A percentile compares a stretch with the other conserved stretches of the same genome.
Evolutionary conservation across 2,113 vertebrate genomes (phyloP).

Genomic region (Campylomormyrus tamandua): DNA sequence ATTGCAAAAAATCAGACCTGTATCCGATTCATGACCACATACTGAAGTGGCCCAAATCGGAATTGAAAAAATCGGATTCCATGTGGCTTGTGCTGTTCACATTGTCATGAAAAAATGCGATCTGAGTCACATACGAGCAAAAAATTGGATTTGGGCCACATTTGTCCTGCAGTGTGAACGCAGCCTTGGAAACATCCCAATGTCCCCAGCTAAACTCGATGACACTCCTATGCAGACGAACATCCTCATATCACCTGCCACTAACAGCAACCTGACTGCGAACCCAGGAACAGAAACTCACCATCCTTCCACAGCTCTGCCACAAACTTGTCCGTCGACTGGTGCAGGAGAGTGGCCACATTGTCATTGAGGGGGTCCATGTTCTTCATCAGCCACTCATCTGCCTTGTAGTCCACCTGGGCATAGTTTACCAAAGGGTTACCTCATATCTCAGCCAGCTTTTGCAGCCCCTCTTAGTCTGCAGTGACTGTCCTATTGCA

Average conservation of each 20-base stretch:
- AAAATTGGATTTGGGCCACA: too few relatives aligned
- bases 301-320: constrained; percentile 97
- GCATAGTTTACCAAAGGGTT: background rate
- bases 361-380: constrained; percentile 99
- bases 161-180: too few relatives aligned
- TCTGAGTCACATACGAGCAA: too few relatives aligned
- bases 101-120: too few relatives aligned
- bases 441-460: background rate
- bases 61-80: too few relatives aligned
- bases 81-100: too few relatives aligned
- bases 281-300: constrained; percentile 46
- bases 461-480: background rate
- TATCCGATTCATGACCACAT: too few relatives aligned
- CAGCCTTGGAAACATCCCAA: background rate
- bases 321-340: constrained; percentile 92
- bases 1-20: too few relatives aligned
- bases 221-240: background rate
- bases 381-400: constrained; percentile 99
- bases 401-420: constrained; percentile 96
- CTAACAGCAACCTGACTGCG: background rate
- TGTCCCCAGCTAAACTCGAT: background rate
- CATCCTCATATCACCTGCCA: background rate
- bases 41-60: too few relatives aligned
- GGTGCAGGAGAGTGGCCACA: constrained; percentile 88
- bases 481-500: background rate